These are phyloP conservation scores for Drosophila burlai DNA, from an alignment of 1,140 invertebrate genomes.

Conservation along the genomic window DNA sequence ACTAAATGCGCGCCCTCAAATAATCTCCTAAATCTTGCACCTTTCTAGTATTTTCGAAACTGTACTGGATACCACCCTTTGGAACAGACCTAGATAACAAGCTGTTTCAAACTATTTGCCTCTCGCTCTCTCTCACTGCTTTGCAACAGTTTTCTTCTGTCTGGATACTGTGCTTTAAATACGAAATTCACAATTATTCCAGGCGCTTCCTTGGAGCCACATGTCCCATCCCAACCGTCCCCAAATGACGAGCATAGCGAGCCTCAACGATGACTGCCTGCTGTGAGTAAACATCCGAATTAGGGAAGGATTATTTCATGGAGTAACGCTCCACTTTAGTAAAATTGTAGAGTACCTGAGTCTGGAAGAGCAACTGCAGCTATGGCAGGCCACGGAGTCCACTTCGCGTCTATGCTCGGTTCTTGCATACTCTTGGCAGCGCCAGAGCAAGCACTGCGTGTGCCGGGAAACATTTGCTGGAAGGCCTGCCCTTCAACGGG, in stretches of 20 bases:
- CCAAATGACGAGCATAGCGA: constrained; percentile 5
- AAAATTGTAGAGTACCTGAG: constrained; percentile 39
- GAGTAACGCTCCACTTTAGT: constrained; percentile 11
- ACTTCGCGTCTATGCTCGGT: constrained; percentile 13
- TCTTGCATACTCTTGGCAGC: constrained; percentile 31
- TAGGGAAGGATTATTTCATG: no score
- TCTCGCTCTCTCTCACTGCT: no score
- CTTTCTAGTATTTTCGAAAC: no score
- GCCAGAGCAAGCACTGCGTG: neutral
- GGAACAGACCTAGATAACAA: no score
- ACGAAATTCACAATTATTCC: neutral
- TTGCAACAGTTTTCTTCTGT: no score
- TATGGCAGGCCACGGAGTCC: constrained; percentile 48
- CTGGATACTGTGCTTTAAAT: no score
- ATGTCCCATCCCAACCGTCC: neutral
- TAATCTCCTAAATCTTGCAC: no score
- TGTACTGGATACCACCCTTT: no score
- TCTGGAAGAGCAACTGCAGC: constrained; percentile 31
- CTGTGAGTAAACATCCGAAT: constrained; percentile 32
- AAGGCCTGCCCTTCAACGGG: neutral
- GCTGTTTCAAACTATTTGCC: no score
- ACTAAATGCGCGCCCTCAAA: no score
- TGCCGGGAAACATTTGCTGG: constrained; percentile 2
- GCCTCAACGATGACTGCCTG: constrained; percentile 42
- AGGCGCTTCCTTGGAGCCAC: neutral